Base-by-base conservation (phyloP, 2,113 vertebrate genomes). In the Lipophrys pholis region DNA sequence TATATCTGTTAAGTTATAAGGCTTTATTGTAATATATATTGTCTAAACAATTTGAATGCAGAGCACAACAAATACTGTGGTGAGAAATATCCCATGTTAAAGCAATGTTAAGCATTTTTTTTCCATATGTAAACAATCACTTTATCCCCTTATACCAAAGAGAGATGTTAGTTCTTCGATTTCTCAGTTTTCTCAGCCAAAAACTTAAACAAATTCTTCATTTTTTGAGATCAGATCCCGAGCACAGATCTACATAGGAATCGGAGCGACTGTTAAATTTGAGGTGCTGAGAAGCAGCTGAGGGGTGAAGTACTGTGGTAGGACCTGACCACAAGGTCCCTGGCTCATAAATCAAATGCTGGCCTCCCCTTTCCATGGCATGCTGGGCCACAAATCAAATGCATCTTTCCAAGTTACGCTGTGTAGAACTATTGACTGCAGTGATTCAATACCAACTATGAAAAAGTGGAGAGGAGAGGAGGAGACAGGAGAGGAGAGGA, bases 341-440 rank as follows among this genome's bases (percentile, higher is more conserved):
- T 50, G 68, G 57, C 87, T 88, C 81, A 86, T 92, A 89, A 91
- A 91, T 92, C 90, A 91, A 70, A 79, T 11, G 35, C 60, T 68
- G 72, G 72, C 60, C 77, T 78, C 67, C 71, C 86, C 84, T 66
- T 76, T 84, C 68, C 72, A 76, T 35, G 21, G 73, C 45, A 40
- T 57, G 76, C 85, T 55, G 79, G 68, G 82, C 81, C 83, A 89
- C 89, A 88, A 92, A 90, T 91, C 88, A 90, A 87, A 91, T 70
- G 78, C 86, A 88, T 85, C 84, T 87, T 85, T 90, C 80, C 52
- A 81, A 89, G 82, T 88, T 90, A 84, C 71, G 76, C 75, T 72
- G 85, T 83, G 86, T 72, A 74, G 82, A 81, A 80, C 86, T 86
- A 92, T 89, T 88, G 88, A 89, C 85, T 89, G 84, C 79, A 75